Percentiles rank a stretch among this genome's conserved stretches.
phyloP scores from a whole-genome alignment of 2,888 invertebrate species.

The Nezara viridula region DNA sequence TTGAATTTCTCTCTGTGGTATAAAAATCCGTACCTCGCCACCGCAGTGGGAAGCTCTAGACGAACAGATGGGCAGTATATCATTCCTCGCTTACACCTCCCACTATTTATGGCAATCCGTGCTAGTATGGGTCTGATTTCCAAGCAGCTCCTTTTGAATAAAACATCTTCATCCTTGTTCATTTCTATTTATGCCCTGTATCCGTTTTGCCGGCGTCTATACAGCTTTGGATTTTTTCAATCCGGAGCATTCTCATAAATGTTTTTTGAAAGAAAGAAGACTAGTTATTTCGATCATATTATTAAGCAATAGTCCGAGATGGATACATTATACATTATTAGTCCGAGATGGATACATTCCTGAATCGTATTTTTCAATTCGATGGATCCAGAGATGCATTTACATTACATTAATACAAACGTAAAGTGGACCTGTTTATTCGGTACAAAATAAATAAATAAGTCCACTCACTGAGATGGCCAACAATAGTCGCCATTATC shows the following conservation, averaged over 20 bases:
- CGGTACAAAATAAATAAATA: too few species aligned
- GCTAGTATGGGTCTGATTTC: neutral
- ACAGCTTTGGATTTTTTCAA: neutral
- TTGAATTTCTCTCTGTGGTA: neutral
- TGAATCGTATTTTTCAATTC: too few species aligned
- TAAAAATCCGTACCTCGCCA: neutral
- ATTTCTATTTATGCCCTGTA: neutral
- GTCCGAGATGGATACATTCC: too few species aligned
- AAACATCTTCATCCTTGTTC: constrained; percentile 10
- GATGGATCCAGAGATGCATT: too few species aligned
- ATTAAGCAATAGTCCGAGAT: too few species aligned
- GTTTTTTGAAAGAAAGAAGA: neutral
- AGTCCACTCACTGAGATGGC: too few species aligned
- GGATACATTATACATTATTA: too few species aligned
- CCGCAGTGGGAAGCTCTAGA: neutral
- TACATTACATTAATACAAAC: too few species aligned
- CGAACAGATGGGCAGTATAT: neutral
- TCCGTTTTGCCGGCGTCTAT: neutral
- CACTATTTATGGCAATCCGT: neutral
- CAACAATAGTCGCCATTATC: too few species aligned
- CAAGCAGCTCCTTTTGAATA: neutral
- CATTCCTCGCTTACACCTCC: neutral
- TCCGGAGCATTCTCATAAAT: neutral
- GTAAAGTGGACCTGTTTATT: too few species aligned
- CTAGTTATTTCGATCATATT: neutral